Evolutionary conservation across 1,140 invertebrate genomes (phyloP), one percentile per base, ranked within the genome.

Genomic region (Drosophila gunungcola): DNA sequence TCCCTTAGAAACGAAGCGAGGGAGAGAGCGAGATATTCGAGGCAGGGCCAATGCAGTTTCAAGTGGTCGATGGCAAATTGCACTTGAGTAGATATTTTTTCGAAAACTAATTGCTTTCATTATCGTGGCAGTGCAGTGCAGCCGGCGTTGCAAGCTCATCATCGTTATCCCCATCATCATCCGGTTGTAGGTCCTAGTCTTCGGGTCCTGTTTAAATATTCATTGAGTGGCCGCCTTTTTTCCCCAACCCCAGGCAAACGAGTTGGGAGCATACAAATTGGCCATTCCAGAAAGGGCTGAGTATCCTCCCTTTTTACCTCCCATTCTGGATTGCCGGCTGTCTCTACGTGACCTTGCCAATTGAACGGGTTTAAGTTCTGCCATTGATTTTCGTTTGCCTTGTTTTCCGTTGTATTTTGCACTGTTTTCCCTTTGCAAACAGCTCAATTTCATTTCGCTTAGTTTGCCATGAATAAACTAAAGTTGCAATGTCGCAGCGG

Each of bases 101-200:
- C 61, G 41, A 76, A 86, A 88, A 80, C 75, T 88, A 88, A 88
- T 88, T 88, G 83, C 83, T 83, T 88, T 88, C 65, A 88, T 79
- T 86, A 86, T 79, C 83, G 46, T 75, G 36, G 56, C 52, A 49
- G 77, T 46, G 45, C 70, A 83, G 74, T 12, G 55, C 38, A 56
- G 46, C 10, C 53, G 58, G 12, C 25, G 60, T 38, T 48, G 42
- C 69, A 48, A 49, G 53, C 42, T 34, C 38, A 58, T 51, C 56
- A 38, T 64, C 45, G 13, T 21, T 42, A 69, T 57, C 38, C 48
- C 25, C 64, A 32, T 41, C 64, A 32, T 41, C 49, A 56, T 58
- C 53, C 57, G 25, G 56, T 32, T 46, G 16, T 41, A 21, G 42
- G 42, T 65, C 16, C 56, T 63, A 46, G 43, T 64, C 27, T 12